Base-by-base conservation (phyloP, 1,140 invertebrate species). In the Philaenus spumarius region DNA sequence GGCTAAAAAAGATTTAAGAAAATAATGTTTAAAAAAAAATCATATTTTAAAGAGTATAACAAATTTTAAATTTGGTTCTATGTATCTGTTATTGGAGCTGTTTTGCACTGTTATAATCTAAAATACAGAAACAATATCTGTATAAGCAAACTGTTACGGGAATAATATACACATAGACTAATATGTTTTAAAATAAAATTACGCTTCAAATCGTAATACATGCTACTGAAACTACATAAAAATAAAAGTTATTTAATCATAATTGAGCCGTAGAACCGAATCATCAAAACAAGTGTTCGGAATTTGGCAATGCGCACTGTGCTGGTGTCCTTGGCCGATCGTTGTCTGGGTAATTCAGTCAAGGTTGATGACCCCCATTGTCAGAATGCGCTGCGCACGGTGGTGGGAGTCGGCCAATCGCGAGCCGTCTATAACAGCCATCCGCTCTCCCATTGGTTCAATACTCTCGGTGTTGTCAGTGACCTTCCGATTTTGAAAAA, bases 331-430 rank as follows among this genome's bases (percentile, higher is more conserved):
- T 80, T 80, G 78, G 78, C 78, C 78, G 77, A 71, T 69, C 75
- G 65, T 65, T 70, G 74, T 75, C 73, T 79, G 79, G 79, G 79
- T 82, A 82, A 82, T 79, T 81, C 80, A 81, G 80, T 82, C 80
- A 82, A 82, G 80, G 80, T 81, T 79, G 76, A 78, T 81, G 80
- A 82, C 80, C 80, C 78, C 75, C 68, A 67, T 69, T 62, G 61
- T 56, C 43, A 60, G 64, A 66, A 63, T 52, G 57, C 37, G 45
- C 55, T 68, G 68, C 67, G 70, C 71, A 70, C 69, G 60, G 47
- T 56, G 37, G 50, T 23, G 53, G 6, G 51, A 23, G 30, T 22
- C 47, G 37, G 17, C 64, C 66, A 65, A 65, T 63, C 24, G 35
- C 46, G 39, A 39, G 23, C 26, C 55, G 20, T 24, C 55, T 55